Conservation (phyloP, 2,113 vertebrate genomes). For the Anolis carolinensis region DNA sequence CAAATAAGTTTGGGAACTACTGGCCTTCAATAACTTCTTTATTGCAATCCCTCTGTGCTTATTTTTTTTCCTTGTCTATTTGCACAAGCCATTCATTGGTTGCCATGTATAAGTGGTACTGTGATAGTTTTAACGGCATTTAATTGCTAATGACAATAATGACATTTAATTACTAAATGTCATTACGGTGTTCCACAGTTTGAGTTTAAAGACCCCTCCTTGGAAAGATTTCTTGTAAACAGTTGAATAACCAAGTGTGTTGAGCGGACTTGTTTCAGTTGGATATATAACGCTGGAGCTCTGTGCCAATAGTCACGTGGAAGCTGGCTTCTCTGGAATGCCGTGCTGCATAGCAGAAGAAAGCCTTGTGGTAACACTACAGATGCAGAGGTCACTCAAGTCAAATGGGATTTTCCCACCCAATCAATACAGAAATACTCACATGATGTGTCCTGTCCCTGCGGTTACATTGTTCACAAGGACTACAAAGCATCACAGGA, state of each 20-base stretch:
- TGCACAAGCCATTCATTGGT: too few relatives aligned
- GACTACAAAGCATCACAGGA: neutral
- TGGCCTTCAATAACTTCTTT: too few relatives aligned
- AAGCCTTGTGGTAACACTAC: neutral
- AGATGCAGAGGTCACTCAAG: neutral
- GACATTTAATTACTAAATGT: too few relatives aligned
- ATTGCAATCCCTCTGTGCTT: too few relatives aligned
- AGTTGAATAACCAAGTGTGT: neutral
- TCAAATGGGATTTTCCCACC: neutral
- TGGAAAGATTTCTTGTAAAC: neutral
- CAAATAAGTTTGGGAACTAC: too few relatives aligned
- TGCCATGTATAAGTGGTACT: neutral
- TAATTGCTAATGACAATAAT: too few relatives aligned
- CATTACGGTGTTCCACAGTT: neutral
- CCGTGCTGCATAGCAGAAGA: neutral
- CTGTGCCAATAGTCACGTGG: neutral
- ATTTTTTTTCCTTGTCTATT: too few relatives aligned
- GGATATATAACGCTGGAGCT: neutral
- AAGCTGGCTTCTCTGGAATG: neutral
- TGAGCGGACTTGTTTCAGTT: neutral
- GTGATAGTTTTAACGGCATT: too few relatives aligned
- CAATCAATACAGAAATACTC: neutral
- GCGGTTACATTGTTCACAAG: neutral
- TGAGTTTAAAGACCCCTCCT: neutral
- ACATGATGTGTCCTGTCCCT: neutral